A percentile compares a stretch with the other conserved stretches of the same genome.
These are phyloP conservation scores for Spilosoma lubricipeda DNA, from an alignment of 2,888 invertebrate species.

Conservation along the genomic window DNA sequence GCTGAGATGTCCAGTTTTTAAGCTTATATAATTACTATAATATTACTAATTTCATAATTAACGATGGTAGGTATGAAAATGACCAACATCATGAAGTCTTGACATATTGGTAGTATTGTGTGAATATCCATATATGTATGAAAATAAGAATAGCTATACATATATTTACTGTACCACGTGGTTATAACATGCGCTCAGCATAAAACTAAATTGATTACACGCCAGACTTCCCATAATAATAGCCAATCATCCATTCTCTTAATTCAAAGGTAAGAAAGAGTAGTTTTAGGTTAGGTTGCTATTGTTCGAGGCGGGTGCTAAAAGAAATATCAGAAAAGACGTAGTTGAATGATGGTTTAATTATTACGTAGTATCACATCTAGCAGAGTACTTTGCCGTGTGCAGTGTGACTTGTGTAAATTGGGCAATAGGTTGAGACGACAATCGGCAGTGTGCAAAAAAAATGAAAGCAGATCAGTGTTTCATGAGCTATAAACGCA, in stretches of 20 bases:
- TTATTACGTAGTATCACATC: neutral
- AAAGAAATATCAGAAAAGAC: neutral
- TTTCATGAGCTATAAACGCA: neutral
- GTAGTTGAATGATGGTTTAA: neutral
- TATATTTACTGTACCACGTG: constrained; percentile 18
- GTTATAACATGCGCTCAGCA: constrained; percentile 9
- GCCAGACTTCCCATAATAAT: constrained; percentile 16
- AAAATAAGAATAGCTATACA: constrained; percentile 8
- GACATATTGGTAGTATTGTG: too few species aligned
- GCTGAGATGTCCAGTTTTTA: neutral
- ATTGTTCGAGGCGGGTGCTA: neutral
- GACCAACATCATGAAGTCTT: too few species aligned
- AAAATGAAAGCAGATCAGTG: neutral
- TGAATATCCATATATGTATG: neutral
- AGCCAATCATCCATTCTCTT: neutral
- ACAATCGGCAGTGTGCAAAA: constrained; percentile 19
- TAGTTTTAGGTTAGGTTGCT: neutral
- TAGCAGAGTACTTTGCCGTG: neutral
- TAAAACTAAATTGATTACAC: constrained; percentile 20
- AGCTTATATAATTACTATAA: neutral
- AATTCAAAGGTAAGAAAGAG: constrained; percentile 1
- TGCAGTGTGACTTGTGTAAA: constrained; percentile 37
- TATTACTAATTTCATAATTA: too few species aligned
- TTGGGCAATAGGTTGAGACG: constrained; percentile 26
- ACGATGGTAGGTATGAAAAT: too few species aligned